Evolutionary conservation across 1,140 invertebrate species (phyloP), one percentile per base, ranked within the genome.

Genomic region (Ganaspis sp.): DNA sequence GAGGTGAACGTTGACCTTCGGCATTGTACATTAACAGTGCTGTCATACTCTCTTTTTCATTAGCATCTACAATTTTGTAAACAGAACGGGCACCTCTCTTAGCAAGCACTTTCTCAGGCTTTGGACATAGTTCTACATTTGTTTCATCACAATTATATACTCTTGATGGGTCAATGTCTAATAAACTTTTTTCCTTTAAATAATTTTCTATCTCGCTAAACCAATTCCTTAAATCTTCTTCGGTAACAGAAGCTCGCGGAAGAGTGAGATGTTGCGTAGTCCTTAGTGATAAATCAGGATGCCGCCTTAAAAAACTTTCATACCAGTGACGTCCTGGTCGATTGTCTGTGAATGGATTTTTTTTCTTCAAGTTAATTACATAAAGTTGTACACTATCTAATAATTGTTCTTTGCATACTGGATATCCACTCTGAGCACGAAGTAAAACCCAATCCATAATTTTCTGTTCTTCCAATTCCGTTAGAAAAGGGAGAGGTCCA

Each of bases 231-330:
- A 72, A 72, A 72, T 53, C 45, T 17, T 58, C 49, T 73, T 73
- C 72, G 38, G 21, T 38, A 4, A 73, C 72, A 38, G 9, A 23
- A 40, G 54, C 72, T 29, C 54, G n/a, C 1, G 4, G n/a, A 1
- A 69, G 21, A 42, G 72, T 38, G 4, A 74, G 23, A 64, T 74
- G 53, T 11, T 74, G 72, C 9, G 72, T 9, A 26, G 29, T 74
- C 6, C 72, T 74, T n/a, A 74, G 17, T n/a, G 72, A 15, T 17
- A 74, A 53, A n/a, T 69, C 21, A 42, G 29, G 72, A 42, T 74
- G 54, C 9, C 72, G 72, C 26, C 9, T 11, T 54, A 0, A 4
- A 54, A 73, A 73, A 4, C 4, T 37, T 12, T 73, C 72, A 54
- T 54, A 73, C 49, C 23, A 73, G 37, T 54, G 49, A 26, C 72